These are phyloP conservation scores for Thalassaphorura encarpata DNA, from an alignment of 1,140 invertebrate genomes.

Conservation along the genomic window DNA sequence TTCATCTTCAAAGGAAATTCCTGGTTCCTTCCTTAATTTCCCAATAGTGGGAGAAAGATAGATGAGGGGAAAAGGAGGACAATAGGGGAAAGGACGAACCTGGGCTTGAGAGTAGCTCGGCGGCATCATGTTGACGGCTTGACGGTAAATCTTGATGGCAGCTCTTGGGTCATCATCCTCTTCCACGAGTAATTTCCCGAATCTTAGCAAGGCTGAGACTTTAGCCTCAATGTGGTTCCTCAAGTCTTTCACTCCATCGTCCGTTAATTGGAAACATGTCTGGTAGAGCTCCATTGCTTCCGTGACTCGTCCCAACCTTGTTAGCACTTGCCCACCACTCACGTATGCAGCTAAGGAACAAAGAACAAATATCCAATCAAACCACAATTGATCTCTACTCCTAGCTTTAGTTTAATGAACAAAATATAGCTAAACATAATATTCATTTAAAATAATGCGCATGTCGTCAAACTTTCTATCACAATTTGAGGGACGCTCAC, in stretches of 20 bases:
- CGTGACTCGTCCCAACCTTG: constrained; percentile 63
- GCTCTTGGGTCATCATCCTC: constrained; percentile 73
- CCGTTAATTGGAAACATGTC: constrained; percentile 71
- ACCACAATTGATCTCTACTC: too few relatives aligned
- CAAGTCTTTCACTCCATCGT: constrained; percentile 75
- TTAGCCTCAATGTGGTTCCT: constrained; percentile 78
- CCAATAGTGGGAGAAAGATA: too few relatives aligned
- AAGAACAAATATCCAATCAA: constrained; percentile 11
- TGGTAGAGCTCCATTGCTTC: constrained; percentile 74
- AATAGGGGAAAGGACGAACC: constrained; percentile 38
- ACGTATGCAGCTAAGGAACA: constrained; percentile 79
- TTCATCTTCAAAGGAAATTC: not conserved
- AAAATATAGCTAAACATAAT: too few relatives aligned
- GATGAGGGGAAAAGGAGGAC: too few relatives aligned
- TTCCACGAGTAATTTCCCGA: constrained; percentile 71
- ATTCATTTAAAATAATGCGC: too few relatives aligned
- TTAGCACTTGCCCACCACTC: constrained; percentile 79
- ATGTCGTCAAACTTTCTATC: too few relatives aligned
- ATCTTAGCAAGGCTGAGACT: constrained; percentile 80
- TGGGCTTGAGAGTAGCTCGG: constrained; percentile 63
- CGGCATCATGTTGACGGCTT: constrained; percentile 72
- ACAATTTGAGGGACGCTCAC: constrained; percentile 7
- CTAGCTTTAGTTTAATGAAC: too few relatives aligned
- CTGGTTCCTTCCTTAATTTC: not conserved
- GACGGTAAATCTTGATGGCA: constrained; percentile 76